phyloP scores from a whole-genome alignment of 1,140 invertebrate genomes.

The Caerostris darwini region DNA sequence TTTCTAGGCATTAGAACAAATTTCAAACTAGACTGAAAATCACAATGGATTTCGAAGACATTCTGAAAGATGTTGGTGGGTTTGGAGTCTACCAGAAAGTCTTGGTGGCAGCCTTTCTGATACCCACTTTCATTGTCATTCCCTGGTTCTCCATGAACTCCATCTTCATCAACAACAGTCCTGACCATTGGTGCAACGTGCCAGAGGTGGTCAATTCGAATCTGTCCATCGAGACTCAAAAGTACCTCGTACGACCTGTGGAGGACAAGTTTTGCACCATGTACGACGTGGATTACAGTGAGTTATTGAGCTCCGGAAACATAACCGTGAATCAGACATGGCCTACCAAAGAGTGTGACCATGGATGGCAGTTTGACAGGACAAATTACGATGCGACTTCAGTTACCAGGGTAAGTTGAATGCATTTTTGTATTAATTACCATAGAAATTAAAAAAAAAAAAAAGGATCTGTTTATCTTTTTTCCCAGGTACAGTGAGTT shows the following conservation, averaged over 20 bases:
- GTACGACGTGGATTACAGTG: conserved; percentile 39
- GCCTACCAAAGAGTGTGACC: conserved; percentile 34
- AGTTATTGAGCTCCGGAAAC: conserved; percentile 20
- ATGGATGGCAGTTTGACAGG: conserved; percentile 46
- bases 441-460: too few relatives aligned
- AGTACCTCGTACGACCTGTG: conserved; percentile 57
- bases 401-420: conserved; percentile 23
- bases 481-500: too few relatives aligned
- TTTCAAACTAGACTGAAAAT: not conserved
- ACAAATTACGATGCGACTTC: conserved; percentile 59
- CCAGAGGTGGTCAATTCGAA: conserved; percentile 83
- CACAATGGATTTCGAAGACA: conserved; percentile 84
- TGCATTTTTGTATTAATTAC: too few relatives aligned
- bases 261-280: conserved; percentile 6
- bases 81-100: conserved; percentile 85
- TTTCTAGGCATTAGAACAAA: not conserved
- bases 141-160: conserved; percentile 81
- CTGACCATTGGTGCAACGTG: conserved; percentile 85
- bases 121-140: conserved; percentile 65
- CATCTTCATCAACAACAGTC: conserved; percentile 83
- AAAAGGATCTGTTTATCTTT: too few relatives aligned
- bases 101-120: conserved; percentile 71
- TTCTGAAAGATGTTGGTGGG: conserved; percentile 85
- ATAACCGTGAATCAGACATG: not conserved
- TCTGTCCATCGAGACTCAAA: conserved; percentile 81